Evolutionary conservation across 2,113 vertebrate genomes (phyloP), one percentile per base, ranked within the genome.

Genomic region (Myanophis thanlyinensis): DNA sequence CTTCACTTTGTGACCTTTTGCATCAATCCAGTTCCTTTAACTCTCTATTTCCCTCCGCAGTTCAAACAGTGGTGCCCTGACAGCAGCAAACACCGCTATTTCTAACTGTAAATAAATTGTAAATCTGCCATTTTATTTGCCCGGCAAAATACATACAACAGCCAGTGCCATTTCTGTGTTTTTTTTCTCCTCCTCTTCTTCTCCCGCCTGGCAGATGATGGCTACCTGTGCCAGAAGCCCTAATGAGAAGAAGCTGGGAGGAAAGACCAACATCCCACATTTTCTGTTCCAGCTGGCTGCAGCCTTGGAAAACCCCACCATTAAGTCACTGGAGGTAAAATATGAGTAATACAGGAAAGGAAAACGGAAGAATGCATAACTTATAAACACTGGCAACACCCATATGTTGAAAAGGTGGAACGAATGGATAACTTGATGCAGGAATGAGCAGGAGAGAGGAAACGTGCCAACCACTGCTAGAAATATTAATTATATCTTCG

Each of bases 321-420:
- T 95, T 92, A 94, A 54, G 80, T 94, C 91, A 51, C 47, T 96
- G 92, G 67, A 96, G 96, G 96, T 96, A 62, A 93, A 46, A 67
- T 23, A 35, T 0, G 2, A 59, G 1, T 12, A 12, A 1, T 0
- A 0, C n/a, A 73, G 23, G 0, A 0, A 0, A 11, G 11, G 54
- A 44, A 12, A 59, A 15, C 12, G 9, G 46, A 13, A n/a, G 51
- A n/a, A 25, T 40, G 51, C 20, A 48, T 86, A 9, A 5, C 46
- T 47, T 86, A 13, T 30, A 25, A 86, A 15, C 85, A 48, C 0
- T 30, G 46, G 46, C 3, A 86, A 86, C 11, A 48, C 25, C 40
- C 22, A 4, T 25, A 15, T 13, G 10, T 30, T 47, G 11, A 5
- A 53, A 59, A 47, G 25, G 4, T 89, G 40, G 5, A 59, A n/a